A percentile compares a stretch with the other conserved stretches of the same genome.
Conservation (phyloP, 1,140 invertebrate genomes). For the Eueides isabella region DNA sequence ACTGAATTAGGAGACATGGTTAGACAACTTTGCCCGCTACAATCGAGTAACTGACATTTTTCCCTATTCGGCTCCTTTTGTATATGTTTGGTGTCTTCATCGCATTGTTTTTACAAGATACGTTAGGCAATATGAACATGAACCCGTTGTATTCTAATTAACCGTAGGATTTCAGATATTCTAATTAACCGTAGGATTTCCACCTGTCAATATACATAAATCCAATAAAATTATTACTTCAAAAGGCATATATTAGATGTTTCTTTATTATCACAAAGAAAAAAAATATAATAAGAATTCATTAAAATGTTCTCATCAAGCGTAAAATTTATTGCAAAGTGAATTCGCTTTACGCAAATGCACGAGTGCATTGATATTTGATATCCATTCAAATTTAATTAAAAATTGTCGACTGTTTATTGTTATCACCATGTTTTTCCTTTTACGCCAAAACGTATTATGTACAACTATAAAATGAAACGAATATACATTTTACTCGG, state of each 20-base stretch:
- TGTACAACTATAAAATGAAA: conserved; percentile 54
- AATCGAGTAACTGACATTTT: not conserved
- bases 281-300: not conserved
- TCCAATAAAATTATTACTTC: too few species aligned
- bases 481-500: conserved; percentile 25
- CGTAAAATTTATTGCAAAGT: conserved; percentile 32
- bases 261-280: not conserved
- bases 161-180: not conserved
- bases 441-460: conserved; percentile 35
- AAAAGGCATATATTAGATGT: too few species aligned
- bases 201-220: not conserved
- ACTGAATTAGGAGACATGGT: not conserved
- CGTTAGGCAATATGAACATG: conserved; percentile 36
- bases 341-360: conserved; percentile 21
- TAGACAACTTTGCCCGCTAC: not conserved
- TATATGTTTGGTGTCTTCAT: conserved; percentile 23
- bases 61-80: not conserved
- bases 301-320: conserved; percentile 1
- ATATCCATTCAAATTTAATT: conserved; percentile 35
- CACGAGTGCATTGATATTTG: conserved; percentile 19
- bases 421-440: conserved; percentile 44
- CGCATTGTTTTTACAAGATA: conserved; percentile 32
- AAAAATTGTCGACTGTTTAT: conserved; percentile 45
- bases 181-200: conserved; percentile 18
- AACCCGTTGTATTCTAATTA: conserved; percentile 41